Percentiles rank a stretch among this genome's conserved stretches.
Evolutionary conservation across 2,113 vertebrate species (phyloP).

Genomic region (Ifrita kowaldi): DNA sequence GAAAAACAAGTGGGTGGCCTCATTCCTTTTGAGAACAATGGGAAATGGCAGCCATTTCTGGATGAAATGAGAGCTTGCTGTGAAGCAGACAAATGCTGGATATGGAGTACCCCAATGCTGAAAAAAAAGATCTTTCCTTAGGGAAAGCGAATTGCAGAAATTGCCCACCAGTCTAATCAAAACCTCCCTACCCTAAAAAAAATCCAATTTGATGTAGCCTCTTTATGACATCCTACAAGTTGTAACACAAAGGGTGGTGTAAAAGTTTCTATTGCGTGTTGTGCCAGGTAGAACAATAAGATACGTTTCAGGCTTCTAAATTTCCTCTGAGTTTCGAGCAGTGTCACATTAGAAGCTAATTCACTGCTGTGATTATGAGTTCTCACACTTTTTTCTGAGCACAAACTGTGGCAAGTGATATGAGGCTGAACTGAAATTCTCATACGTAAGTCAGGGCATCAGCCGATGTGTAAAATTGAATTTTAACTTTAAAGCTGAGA

Average conservation of each 20-base stretch:
- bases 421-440: not conserved
- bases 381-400: not conserved
- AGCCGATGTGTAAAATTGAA: not conserved
- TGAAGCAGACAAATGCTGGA: not conserved
- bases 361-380: accelerated
- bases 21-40: constrained; percentile 29
- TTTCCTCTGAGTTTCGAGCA: not conserved
- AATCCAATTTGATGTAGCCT: not conserved
- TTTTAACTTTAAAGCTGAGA: not conserved
- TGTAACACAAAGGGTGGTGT: not conserved
- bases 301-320: not conserved
- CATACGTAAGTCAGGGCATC: not conserved
- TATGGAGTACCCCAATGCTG: not conserved
- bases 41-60: not conserved
- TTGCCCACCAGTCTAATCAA: not conserved
- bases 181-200: not conserved
- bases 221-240: not conserved
- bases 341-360: not conserved
- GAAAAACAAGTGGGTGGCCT: constrained; percentile 15
- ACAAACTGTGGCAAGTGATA: not conserved
- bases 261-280: not conserved
- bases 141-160: not conserved
- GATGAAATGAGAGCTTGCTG: not conserved
- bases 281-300: not conserved
- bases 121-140: not conserved